Evolutionary conservation across 2,888 invertebrate species (phyloP).

Genomic region (Pyrrhosoma nymphula): DNA sequence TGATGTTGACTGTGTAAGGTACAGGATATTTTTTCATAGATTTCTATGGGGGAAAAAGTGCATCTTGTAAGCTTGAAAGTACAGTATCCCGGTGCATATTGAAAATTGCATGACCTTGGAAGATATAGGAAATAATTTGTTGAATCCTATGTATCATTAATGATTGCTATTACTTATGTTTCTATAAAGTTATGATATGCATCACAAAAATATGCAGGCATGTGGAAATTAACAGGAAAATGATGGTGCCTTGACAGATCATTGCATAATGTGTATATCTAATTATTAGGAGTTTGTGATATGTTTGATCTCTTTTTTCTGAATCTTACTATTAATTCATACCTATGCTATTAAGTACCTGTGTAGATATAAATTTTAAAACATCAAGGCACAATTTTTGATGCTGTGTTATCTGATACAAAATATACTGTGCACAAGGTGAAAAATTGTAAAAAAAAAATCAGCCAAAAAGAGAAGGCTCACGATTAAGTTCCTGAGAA

Average conservation of each 20-base stretch:
- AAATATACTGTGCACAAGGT: not conserved
- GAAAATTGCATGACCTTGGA: too few species aligned
- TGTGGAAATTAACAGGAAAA: not conserved
- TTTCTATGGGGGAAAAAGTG: too few species aligned
- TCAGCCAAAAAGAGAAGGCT: not conserved
- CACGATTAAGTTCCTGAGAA: not conserved
- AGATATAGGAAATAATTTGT: too few species aligned
- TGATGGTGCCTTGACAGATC: not conserved
- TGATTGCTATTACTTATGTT: too few species aligned
- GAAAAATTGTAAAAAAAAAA: not conserved
- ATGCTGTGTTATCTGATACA: not conserved
- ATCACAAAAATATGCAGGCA: not conserved
- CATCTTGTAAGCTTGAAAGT: too few species aligned
- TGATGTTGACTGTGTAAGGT: too few species aligned
- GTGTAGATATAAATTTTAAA: not conserved
- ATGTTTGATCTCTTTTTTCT: conserved; percentile 12
- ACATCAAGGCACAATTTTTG: not conserved
- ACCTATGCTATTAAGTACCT: not conserved
- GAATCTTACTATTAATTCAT: not conserved
- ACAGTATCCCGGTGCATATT: too few species aligned
- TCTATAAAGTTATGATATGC: not conserved
- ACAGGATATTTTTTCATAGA: too few species aligned
- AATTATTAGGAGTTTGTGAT: not conserved
- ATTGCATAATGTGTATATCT: not conserved
- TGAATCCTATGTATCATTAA: too few species aligned